A percentile compares a stretch with the other conserved stretches of the same genome.
Conservation (phyloP, 2,888 invertebrate genomes). For the Tachina fera region DNA sequence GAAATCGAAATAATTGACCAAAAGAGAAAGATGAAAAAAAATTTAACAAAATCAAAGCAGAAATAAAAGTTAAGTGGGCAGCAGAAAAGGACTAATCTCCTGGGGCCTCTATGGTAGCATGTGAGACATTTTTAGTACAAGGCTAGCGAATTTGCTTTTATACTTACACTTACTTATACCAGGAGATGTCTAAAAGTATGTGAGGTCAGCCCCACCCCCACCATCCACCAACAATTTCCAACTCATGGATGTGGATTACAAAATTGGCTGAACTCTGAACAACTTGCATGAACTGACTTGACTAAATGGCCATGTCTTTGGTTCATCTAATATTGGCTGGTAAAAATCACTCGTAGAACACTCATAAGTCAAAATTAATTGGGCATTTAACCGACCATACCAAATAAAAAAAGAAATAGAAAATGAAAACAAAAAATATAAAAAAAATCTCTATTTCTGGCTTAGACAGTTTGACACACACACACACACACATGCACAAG, state of each 20-base stretch:
- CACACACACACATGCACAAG: too few species aligned
- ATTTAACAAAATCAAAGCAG: conserved; percentile 38
- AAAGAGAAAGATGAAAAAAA: conserved; percentile 41
- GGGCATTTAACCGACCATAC: conserved; percentile 68
- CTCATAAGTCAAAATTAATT: conserved; percentile 71
- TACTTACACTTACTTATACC: background rate
- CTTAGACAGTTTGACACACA: background rate
- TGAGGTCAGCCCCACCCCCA: conserved; percentile 4
- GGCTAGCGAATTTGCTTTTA: conserved; percentile 11
- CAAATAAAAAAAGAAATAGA: conserved; percentile 13
- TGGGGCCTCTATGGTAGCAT: conserved; percentile 26
- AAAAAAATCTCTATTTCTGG: background rate
- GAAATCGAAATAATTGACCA: background rate
- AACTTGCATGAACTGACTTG: background rate
- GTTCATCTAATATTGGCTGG: conserved; percentile 45
- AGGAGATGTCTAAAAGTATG: conserved; percentile 17
- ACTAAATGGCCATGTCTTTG: conserved; percentile 22
- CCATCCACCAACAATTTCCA: background rate
- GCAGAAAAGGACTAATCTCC: conserved; percentile 61
- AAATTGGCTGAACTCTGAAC: conserved; percentile 20
- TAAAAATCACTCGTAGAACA: conserved; percentile 51
- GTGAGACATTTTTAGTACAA: conserved; percentile 28
- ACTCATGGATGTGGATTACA: background rate
- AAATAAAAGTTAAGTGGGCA: conserved; percentile 55
- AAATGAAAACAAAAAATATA: too few species aligned